Conservation (phyloP, 2,797 vertebrate genomes). For the Muscicapa striata region DNA sequence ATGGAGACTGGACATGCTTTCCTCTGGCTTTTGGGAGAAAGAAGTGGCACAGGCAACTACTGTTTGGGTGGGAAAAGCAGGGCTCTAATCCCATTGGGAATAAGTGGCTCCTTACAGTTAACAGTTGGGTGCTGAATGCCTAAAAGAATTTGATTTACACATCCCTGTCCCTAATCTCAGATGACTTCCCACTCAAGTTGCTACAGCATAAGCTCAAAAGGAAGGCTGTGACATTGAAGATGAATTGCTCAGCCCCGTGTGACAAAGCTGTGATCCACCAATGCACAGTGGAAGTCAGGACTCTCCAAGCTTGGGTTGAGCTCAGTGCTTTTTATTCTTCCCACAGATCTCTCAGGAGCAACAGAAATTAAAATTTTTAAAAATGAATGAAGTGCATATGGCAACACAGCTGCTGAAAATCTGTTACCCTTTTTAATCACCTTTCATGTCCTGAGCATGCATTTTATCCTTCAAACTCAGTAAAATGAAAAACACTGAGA, state of each 20-base stretch:
- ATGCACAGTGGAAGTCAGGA: background rate
- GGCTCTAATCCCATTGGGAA: background rate
- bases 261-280: background rate
- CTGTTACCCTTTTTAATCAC: slow-evolving; percentile 58
- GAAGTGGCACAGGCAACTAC: background rate
- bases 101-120: background rate
- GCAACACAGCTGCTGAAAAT: slow-evolving; percentile 59
- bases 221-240: background rate
- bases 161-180: background rate
- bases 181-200: background rate
- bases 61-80: background rate
- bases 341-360: background rate
- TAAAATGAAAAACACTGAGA: background rate
- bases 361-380: background rate
- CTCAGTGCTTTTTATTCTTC: background rate
- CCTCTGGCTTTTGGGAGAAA: background rate
- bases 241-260: background rate
- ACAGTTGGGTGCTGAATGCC: background rate
- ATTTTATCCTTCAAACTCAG: slow-evolving; percentile 17
- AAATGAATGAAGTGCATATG: slow-evolving; percentile 54
- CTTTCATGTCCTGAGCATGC: background rate
- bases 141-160: background rate
- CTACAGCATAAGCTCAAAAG: background rate
- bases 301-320: background rate
- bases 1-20: background rate